Evolutionary conservation across 1,140 invertebrate species (phyloP).

Genomic region (Leptonema lineaticorne): DNA sequence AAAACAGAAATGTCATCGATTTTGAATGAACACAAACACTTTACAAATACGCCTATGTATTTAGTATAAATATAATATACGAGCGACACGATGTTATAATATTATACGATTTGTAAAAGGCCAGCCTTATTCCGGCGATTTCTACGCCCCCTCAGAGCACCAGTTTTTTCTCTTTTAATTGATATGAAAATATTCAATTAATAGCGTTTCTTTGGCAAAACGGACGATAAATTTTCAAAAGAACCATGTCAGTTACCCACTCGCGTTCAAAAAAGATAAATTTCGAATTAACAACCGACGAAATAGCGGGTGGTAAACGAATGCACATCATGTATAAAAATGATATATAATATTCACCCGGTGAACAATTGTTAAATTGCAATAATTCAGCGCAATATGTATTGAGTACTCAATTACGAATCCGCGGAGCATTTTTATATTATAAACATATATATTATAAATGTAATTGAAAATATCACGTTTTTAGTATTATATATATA

Average conservation of each 20-base stretch:
- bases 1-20: no score
- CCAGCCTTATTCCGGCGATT: conserved; percentile 7
- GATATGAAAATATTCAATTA: conserved; percentile 17
- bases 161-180: conserved; percentile 1
- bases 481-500: no score
- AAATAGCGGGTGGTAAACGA: conserved; percentile 15
- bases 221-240: conserved; percentile 6
- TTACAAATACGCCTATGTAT: no score
- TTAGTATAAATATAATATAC: no score
- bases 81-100: no score
- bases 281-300: conserved; percentile 4
- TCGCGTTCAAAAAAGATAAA: conserved; percentile 1
- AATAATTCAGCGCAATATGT: neutral
- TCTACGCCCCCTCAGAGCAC: conserved; percentile 10
- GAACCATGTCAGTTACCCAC: conserved; percentile 11
- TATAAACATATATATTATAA: no score
- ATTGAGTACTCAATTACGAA: no score
- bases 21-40: no score
- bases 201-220: neutral
- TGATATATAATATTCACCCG: conserved; percentile 2
- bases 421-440: no score
- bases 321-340: neutral
- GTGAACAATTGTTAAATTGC: neutral
- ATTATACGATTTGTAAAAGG: neutral
- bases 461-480: no score